These are phyloP conservation scores for Acinonyx jubatus DNA, from an alignment of 2,113 vertebrate genomes.

Conservation along the genomic window DNA sequence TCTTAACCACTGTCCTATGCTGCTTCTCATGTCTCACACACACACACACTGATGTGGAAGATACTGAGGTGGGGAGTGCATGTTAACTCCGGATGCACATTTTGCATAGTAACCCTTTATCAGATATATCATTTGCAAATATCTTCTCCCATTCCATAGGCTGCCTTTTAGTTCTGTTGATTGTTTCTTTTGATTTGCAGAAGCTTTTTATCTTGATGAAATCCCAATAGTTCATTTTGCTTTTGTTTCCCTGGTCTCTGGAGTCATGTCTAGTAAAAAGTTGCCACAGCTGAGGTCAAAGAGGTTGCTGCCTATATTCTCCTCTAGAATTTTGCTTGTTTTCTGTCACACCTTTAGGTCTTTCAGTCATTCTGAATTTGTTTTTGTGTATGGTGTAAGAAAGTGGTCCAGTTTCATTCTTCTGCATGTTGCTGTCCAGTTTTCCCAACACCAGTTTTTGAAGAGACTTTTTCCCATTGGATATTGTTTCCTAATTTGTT, in stretches of 20 bases:
- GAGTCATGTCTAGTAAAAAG: not conserved
- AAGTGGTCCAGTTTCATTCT: not conserved
- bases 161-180: not conserved
- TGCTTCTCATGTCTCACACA: not conserved
- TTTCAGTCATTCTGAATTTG: not conserved
- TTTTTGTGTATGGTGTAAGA: not conserved
- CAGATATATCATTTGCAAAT: not conserved
- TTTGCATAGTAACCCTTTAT: not conserved
- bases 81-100: not conserved
- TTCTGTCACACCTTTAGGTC: not conserved
- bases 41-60: not conserved
- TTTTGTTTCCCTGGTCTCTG: not conserved
- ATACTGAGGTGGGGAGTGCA: not conserved
- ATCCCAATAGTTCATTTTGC: not conserved
- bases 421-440: not conserved
- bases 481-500: not conserved
- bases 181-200: not conserved
- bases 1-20: not conserved
- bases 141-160: not conserved
- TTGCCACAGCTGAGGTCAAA: not conserved
- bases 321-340: not conserved
- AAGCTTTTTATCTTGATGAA: not conserved
- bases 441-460: not conserved
- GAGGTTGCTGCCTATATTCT: not conserved
- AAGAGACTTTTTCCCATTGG: not conserved